Evolutionary conservation across 2,113 vertebrate species (phyloP).

Genomic region (Grammomys surdaster): DNA sequence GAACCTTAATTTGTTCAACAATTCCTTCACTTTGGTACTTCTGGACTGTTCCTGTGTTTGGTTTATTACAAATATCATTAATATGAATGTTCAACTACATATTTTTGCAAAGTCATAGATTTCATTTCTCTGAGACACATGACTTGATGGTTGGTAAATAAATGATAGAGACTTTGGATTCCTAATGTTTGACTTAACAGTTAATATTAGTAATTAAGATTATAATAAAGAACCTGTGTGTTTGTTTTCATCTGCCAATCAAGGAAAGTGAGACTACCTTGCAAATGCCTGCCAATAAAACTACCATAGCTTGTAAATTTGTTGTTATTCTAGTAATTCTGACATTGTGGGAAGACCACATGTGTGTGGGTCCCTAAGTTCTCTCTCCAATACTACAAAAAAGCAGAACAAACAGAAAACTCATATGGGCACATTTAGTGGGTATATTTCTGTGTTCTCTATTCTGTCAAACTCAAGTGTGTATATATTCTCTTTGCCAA

Average conservation of each 20-base stretch:
- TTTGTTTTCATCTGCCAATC: background rate
- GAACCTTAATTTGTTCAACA: background rate
- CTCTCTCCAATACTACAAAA: background rate
- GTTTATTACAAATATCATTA: conserved; percentile 28
- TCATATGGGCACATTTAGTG: background rate
- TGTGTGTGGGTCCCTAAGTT: background rate
- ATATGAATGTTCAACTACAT: conserved; percentile 20
- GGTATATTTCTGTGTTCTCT: conserved; percentile 18
- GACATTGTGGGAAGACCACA: background rate
- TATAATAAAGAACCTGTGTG: background rate
- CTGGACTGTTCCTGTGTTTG: background rate
- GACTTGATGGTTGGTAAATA: background rate
- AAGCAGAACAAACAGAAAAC: background rate
- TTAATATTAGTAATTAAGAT: background rate
- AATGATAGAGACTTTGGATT: background rate
- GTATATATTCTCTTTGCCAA: background rate
- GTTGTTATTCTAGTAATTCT: background rate
- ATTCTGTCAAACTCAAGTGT: background rate
- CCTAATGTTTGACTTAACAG: background rate
- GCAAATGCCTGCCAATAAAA: background rate
- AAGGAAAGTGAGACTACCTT: background rate
- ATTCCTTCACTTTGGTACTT: no score
- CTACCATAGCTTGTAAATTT: background rate
- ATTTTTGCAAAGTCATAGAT: background rate
- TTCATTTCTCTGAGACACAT: conserved; percentile 37